Percentiles rank a stretch among this genome's conserved stretches.
phyloP scores from a whole-genome alignment of 2,888 invertebrate genomes.

The Pardosa pseudoannulata region DNA sequence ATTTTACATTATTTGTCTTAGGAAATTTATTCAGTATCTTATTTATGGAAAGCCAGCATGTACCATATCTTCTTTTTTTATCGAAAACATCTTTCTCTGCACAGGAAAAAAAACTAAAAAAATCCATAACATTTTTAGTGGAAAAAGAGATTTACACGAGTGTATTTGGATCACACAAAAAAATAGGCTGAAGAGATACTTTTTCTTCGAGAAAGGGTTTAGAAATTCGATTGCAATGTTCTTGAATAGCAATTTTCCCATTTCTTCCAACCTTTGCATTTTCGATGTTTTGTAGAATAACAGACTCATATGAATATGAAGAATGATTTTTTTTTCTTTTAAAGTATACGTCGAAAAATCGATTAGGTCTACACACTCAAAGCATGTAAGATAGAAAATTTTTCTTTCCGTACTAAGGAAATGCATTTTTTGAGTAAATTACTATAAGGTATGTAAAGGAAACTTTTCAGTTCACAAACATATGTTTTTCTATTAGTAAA shows the following conservation, averaged over 20 bases:
- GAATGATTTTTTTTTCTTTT: background rate
- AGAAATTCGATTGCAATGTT: background rate
- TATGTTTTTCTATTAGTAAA: no score
- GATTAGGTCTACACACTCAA: background rate
- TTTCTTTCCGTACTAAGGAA: background rate
- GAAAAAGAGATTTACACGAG: background rate
- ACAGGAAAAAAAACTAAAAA: background rate
- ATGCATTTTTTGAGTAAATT: no score
- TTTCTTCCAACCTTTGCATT: background rate
- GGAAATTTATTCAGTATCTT: no score
- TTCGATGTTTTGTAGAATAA: background rate
- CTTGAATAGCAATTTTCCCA: slow-evolving; percentile 1
- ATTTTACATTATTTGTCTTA: no score
- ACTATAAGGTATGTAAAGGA: no score
- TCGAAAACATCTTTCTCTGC: background rate
- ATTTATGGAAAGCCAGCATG: no score
- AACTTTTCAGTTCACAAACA: no score
- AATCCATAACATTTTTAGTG: background rate
- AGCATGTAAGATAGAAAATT: background rate
- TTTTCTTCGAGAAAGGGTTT: background rate
- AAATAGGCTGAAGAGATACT: background rate
- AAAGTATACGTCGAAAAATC: background rate
- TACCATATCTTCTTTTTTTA: no score
- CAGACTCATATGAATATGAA: background rate
- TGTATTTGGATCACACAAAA: background rate